Evolutionary conservation across 1,140 invertebrate genomes (phyloP).

Genomic region (Drosophila arawakana): DNA sequence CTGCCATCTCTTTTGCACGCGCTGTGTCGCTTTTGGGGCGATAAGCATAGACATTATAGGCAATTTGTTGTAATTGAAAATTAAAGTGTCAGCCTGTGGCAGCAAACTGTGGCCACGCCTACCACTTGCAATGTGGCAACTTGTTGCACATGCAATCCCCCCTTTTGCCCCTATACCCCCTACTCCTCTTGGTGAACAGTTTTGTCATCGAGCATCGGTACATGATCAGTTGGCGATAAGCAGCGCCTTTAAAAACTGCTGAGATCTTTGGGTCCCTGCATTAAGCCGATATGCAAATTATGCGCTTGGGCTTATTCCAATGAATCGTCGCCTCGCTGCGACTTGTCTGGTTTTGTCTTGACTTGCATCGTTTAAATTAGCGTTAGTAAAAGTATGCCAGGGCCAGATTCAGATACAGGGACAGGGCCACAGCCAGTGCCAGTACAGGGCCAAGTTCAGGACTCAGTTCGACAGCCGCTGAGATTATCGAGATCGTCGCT

Average conservation of each 20-base stretch:
- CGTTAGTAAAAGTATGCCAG: constrained; percentile 74
- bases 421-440: not conserved
- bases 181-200: constrained; percentile 34
- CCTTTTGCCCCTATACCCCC: too few species aligned
- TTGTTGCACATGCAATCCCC: not conserved
- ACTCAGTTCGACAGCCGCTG: constrained; percentile 5
- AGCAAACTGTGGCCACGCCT: constrained; percentile 53
- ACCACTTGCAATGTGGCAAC: constrained; percentile 11
- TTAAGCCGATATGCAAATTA: constrained; percentile 83
- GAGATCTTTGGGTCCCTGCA: constrained; percentile 59
- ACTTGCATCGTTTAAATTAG: constrained; percentile 68
- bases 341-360: too few species aligned
- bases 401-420: constrained; percentile 20
- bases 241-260: constrained; percentile 61
- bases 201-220: constrained; percentile 65
- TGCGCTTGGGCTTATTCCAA: constrained; percentile 65
- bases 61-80: constrained; percentile 83
- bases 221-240: constrained; percentile 73
- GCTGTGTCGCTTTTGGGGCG: constrained; percentile 48
- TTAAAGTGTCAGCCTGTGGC: constrained; percentile 83
- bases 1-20: too few species aligned
- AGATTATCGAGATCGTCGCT: constrained; percentile 62
- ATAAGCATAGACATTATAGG: constrained; percentile 83
- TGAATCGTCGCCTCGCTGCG: constrained; percentile 51
- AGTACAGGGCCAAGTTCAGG: not conserved